Conservation (phyloP, 2,888 invertebrate genomes). For the Caenorhabditis zanzibari region DNA sequence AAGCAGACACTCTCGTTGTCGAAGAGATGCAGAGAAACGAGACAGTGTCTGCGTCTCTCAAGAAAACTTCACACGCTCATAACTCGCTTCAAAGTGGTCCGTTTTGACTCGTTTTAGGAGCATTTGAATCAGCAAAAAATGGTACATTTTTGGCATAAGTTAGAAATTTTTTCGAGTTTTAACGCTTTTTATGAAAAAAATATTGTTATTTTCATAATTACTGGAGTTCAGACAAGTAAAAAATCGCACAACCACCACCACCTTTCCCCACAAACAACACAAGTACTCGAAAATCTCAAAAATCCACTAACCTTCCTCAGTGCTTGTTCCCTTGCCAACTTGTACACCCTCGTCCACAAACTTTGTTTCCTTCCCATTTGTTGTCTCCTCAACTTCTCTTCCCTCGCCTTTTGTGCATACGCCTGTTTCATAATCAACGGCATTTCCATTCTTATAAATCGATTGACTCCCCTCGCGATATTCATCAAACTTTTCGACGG, state of each 20-base stretch:
- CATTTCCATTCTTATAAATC: conserved; percentile 79
- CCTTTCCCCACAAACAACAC: background rate
- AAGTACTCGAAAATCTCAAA: background rate
- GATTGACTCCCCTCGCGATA: conserved; percentile 76
- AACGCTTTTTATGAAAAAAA: too few relatives aligned
- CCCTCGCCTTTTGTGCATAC: conserved; percentile 80
- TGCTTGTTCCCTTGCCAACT: conserved; percentile 69
- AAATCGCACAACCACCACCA: background rate
- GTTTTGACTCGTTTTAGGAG: too few relatives aligned
- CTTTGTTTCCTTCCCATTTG: conserved; percentile 72
- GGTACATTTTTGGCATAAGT: too few relatives aligned
- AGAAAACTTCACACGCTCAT: too few relatives aligned
- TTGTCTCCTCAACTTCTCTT: conserved; percentile 72
- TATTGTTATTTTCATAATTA: too few relatives aligned
- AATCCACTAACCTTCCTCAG: conserved; percentile 55
- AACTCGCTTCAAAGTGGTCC: too few relatives aligned
- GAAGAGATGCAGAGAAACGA: too few relatives aligned
- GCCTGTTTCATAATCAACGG: conserved; percentile 81
- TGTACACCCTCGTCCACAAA: conserved; percentile 75
- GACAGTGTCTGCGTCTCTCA: too few relatives aligned
- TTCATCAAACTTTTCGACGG: conserved; percentile 77
- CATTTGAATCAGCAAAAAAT: too few relatives aligned
- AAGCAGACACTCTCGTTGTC: too few relatives aligned
- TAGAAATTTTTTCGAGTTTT: too few relatives aligned
- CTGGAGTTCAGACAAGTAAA: background rate